Evolutionary conservation across 2,113 vertebrate species (phyloP), one percentile per base, ranked within the genome.

Genomic region (Haemorhous mexicanus): DNA sequence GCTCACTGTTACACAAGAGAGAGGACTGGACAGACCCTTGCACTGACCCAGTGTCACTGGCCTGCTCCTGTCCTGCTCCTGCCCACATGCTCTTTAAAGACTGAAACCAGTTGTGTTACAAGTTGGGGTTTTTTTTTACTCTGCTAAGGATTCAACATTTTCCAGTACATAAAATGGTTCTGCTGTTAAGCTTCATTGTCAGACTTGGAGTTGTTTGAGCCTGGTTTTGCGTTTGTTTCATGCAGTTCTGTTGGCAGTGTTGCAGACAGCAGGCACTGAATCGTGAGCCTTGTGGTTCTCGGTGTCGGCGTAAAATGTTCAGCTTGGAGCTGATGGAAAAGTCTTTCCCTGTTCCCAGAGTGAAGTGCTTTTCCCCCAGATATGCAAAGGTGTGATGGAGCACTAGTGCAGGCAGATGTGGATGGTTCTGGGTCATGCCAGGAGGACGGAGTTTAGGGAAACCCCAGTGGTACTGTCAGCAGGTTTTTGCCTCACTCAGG

Each of bases 211-310:
- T 28, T 47, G 27, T 69, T 79, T 83, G 78, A 52, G 28, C 23
- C 4, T 11, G 7, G 11, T 32, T 91, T 69, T 1, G 12, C 58
- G 26, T 46, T 78, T 52, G 55, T 78, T 75, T 22, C 21, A 1
- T 16, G 44, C 1, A 1, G 5, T 59, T 62, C 43, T 78, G 1
- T 33, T 14, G 41, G 41, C 2, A 0, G 3, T 6, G 37, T 16
- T 2, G 1, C 0, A 0, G 9, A 5, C 6, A 14, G 28, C 0
- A 0, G 19, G 53, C 18, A 0, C 33, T 59, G 73, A 28, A 11
- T 27, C 0, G 0, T 15, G 16, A 64, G 21, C 19, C 37, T 28
- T 15, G 41, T 37, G n/a, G 14, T 33, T 77, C 55, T 93, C 0
- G 0, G 8, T 47, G 24, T 24, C 46, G 50, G 28, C 0, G 0